Base-by-base conservation (phyloP, 2,888 invertebrate genomes). In the Cylloceria caligata region DNA sequence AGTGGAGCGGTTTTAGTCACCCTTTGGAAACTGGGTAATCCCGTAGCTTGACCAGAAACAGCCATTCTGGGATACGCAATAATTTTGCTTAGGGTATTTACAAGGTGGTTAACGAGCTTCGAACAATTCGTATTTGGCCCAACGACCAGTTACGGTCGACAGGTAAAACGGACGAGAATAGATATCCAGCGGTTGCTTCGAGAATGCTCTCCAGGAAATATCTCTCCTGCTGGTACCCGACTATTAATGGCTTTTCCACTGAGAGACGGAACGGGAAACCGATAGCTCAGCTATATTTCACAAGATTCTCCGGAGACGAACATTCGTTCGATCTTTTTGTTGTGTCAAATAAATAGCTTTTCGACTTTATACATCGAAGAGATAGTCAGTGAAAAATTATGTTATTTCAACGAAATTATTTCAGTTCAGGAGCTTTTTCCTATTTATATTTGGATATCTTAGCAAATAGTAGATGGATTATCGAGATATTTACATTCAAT, bases 51-150 rank as follows among this genome's bases (percentile, higher is more conserved):
- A 73, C 57, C 27, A 67, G 75, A 71, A 75, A 68, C 71, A 62
- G 65, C 52, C 65, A 67, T 71, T 79, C 30, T 62, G 21, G 55
- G 75, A 71, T 30, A 60, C 74, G 75, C 74, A 71, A 78, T 78
- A 78, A 82, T 79, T 82, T 75, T 24, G 24, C 62, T 69, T 45
- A 49, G 49, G 49, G 78, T 65, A 82, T 79, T 82, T 82, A 82
- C 74, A 75, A 74, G 69, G 71, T 71, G 71, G 74, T 79, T 79
- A 75, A 79, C 79, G 82, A 79, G 75, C 60, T 79, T 39, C 78
- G 72, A 82, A 79, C 82, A 79, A 82, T 82, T 79, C 75, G 79
- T 67, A 75, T 75, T 82, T 67, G 52, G 75, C 36, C n/a, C 60
- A 67, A 45, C 71, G n/a, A 75, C 60, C 65, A 67, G 49, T 76